Base-by-base conservation (phyloP, 2,888 invertebrate species). In the Ophion costatus region DNA sequence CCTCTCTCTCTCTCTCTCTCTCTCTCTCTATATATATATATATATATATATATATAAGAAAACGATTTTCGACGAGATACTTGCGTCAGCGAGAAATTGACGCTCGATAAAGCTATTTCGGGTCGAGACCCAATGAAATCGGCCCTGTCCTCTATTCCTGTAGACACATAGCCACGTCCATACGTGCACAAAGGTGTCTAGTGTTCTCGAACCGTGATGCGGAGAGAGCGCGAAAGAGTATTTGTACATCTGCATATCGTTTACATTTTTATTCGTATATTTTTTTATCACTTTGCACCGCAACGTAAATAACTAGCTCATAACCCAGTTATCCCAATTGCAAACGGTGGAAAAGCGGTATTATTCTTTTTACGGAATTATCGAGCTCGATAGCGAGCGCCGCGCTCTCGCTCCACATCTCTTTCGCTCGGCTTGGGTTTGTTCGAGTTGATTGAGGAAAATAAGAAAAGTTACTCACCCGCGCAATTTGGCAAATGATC, bases 401-500 rank as follows among this genome's bases (percentile, higher is more conserved):
- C 63, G 38, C 38, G n/a, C 70, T 76, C 45, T 70, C 69, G 70
- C 57, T 64, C 67, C 63, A 63, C 64, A 29, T 24, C 2, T 64
- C n/a, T 63, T 63, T 5, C 17, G 14, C 33, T 64, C 17, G 24
- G 63, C 29, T 64, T 9, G 64, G 33, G n/a, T 29, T 33, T 38
- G 33, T 66, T 66, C 38, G 9, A 11, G 64, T 10, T 9, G 17
- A n/a, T 66, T 38, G n/a, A n/a, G 11, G 10, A 29, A 29, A 33
- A 38, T 38, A 64, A 64, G 4, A n/a, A 11, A 20, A 51, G 22
- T 11, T 22, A 56, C 85, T 85, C 69, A 96, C 96, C 95, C 90
- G 95, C 93, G 93, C 96, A 96, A 89, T 95, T 94, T 84, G 96
- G 96, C 88, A 95, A 93, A 80, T 95, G 94, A 87, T 94, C 94